phyloP scores from a whole-genome alignment of 2,888 invertebrate species.

The Corbicula japonica region DNA sequence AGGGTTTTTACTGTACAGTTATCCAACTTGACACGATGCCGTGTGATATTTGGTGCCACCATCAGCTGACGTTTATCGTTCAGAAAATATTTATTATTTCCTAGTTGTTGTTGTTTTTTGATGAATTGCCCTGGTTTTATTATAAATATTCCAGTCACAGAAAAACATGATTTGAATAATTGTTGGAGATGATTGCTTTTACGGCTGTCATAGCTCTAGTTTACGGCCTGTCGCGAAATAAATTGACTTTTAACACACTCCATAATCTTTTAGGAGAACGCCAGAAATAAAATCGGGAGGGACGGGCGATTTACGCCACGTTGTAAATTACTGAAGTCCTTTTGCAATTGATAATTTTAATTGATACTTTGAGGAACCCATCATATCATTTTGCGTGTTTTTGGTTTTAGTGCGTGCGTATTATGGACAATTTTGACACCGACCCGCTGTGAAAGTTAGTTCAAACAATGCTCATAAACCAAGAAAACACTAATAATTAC shows the following conservation, averaged over 20 bases:
- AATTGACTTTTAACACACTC: slow-evolving; percentile 42
- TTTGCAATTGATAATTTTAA: slow-evolving; percentile 48
- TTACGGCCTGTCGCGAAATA: slow-evolving; percentile 15
- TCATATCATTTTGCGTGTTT: slow-evolving; percentile 48
- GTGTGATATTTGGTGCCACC: too few relatives aligned
- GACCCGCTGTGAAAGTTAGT: slow-evolving; percentile 26
- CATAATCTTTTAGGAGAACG: slow-evolving; percentile 10
- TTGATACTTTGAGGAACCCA: slow-evolving; percentile 42
- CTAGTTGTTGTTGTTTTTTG: too few relatives aligned
- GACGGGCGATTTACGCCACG: slow-evolving; percentile 20
- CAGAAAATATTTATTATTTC: too few relatives aligned
- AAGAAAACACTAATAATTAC: slow-evolving; percentile 1
- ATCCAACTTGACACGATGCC: too few relatives aligned
- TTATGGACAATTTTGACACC: background rate
- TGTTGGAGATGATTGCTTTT: too few relatives aligned
- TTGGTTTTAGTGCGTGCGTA: slow-evolving; percentile 28
- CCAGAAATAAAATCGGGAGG: background rate
- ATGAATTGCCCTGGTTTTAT: too few relatives aligned
- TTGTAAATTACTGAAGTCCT: slow-evolving; percentile 29
- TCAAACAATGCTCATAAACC: slow-evolving; percentile 29
- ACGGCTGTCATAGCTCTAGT: slow-evolving; percentile 4
- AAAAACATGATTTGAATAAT: background rate
- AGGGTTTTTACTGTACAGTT: too few relatives aligned
- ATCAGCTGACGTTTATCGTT: too few relatives aligned
- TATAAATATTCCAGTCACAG: too few relatives aligned